Conservation (phyloP, 2,888 invertebrate species). For the Cephalotes varians region DNA sequence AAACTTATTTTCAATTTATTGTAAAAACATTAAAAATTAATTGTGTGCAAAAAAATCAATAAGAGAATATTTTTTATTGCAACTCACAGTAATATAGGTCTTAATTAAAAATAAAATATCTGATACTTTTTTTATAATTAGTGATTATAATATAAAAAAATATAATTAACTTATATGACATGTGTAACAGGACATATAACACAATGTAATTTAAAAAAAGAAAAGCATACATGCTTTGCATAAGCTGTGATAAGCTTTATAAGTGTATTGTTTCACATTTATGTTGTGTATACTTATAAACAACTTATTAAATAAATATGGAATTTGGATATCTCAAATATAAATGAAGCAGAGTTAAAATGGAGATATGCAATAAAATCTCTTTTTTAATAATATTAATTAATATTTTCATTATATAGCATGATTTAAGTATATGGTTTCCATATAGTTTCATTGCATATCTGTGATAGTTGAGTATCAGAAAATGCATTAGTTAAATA, state of each 20-base stretch:
- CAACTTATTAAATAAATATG: not conserved
- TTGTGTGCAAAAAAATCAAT: not conserved
- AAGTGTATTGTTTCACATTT: not conserved
- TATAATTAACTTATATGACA: not conserved
- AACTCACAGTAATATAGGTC: not conserved
- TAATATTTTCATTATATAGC: constrained; percentile 29
- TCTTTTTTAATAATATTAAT: not conserved
- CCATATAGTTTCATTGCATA: constrained; percentile 4
- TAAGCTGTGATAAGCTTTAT: constrained; percentile 49
- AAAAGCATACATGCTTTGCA: constrained; percentile 49
- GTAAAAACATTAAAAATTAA: not conserved
- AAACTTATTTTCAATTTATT: not conserved
- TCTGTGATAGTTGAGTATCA: not conserved
- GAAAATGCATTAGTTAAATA: constrained; percentile 5
- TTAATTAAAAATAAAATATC: not conserved
- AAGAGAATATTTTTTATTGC: not conserved
- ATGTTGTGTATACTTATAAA: not conserved
- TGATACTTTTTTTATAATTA: not conserved
- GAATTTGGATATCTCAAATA: constrained; percentile 6
- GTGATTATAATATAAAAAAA: not conserved
- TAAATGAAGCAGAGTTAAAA: not conserved
- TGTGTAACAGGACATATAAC: not conserved
- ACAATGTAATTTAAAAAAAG: constrained; percentile 8
- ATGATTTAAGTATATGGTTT: too few relatives aligned
- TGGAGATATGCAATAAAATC: constrained; percentile 24